Evolutionary conservation across 2,113 vertebrate species (phyloP).

Genomic region (Phainopepla nitens): DNA sequence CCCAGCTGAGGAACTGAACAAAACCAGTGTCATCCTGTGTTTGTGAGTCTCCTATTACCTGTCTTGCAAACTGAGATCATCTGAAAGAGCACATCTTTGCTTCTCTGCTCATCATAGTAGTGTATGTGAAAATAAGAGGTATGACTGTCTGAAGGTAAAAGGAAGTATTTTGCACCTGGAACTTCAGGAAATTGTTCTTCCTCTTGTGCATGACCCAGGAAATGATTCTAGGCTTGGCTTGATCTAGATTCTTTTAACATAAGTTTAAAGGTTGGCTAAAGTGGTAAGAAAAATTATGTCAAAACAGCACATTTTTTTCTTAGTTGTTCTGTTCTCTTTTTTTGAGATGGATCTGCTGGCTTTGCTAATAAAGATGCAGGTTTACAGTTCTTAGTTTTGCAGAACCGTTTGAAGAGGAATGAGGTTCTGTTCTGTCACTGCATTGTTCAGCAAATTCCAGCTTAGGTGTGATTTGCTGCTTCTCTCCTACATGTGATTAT

Average conservation of each 20-base stretch:
- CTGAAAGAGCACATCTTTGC: background rate
- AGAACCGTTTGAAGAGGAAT: background rate
- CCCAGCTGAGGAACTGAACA: background rate
- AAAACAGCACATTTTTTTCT: background rate
- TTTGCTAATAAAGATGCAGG: background rate
- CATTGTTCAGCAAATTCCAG: background rate
- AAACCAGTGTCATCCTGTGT: background rate
- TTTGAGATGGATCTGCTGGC: background rate
- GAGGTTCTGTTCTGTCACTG: background rate
- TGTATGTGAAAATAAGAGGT: background rate
- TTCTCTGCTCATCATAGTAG: background rate
- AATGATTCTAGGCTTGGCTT: background rate
- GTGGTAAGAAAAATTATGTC: background rate
- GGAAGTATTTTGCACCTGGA: background rate
- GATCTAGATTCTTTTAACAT: background rate
- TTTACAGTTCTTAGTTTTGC: background rate
- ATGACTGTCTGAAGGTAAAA: background rate
- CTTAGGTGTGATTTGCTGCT: background rate
- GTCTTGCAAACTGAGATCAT: background rate
- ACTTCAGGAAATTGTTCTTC: background rate
- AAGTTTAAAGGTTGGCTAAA: background rate
- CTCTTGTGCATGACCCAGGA: background rate
- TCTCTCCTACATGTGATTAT: slow-evolving; percentile 4
- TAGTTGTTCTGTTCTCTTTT: background rate
- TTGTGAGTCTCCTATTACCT: background rate